These are phyloP conservation scores for Microplitis mediator DNA, from an alignment of 1,140 invertebrate species.

Conservation along the genomic window DNA sequence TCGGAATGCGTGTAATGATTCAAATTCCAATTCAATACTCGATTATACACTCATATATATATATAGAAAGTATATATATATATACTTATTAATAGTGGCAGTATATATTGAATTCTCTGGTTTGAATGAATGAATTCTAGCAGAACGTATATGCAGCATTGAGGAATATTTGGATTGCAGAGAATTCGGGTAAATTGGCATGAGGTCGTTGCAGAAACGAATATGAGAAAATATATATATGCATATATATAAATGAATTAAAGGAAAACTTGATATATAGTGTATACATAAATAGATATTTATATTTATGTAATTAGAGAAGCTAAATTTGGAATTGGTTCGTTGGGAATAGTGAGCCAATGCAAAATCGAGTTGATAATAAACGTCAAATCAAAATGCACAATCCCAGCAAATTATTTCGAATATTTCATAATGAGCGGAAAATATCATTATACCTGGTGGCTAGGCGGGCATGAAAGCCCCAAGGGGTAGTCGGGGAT, in stretches of 20 bases:
- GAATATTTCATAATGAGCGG: conserved; percentile 60
- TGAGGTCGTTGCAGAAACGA: neutral
- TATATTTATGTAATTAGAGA: neutral
- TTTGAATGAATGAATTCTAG: no score
- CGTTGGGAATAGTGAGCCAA: conserved; percentile 33
- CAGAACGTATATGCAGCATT: no score
- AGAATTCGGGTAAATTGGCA: conserved; percentile 27
- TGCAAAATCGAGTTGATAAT: conserved; percentile 24
- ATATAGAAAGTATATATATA: no score
- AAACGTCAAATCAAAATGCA: conserved; percentile 58
- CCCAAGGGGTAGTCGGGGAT: conserved; percentile 6
- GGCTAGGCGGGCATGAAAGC: conserved; percentile 11
- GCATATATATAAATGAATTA: no score
- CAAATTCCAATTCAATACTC: no score
- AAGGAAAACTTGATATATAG: no score
- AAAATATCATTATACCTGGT: conserved; percentile 56
- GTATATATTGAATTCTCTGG: no score
- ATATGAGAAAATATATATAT: no score
- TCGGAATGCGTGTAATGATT: no score
- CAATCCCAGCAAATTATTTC: conserved; percentile 58
- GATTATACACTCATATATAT: no score
- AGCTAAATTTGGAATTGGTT: conserved; percentile 32
- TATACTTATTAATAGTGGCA: no score
- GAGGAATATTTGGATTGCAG: conserved; percentile 20
- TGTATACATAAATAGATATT: no score